Conservation (phyloP, 2,797 vertebrate species). For the Sphaeramia orbicularis region DNA sequence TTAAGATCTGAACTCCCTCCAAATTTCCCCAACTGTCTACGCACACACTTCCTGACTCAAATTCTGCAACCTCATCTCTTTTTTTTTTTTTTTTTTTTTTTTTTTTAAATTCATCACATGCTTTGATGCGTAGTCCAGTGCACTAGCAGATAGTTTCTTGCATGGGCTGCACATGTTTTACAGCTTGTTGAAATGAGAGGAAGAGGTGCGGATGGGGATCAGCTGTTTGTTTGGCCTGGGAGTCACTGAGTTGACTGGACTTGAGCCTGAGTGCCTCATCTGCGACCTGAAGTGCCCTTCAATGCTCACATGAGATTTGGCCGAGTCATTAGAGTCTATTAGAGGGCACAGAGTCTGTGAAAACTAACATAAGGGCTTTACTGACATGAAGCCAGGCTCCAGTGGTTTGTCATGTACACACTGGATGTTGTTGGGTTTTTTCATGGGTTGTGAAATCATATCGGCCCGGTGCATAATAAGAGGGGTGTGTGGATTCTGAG, state of each 20-base stretch:
- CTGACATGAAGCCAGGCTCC: neutral
- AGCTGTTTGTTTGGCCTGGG: neutral
- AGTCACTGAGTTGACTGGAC: neutral
- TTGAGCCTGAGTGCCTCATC: slow-evolving; percentile 1
- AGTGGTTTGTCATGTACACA: neutral
- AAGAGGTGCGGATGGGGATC: slow-evolving; percentile 5
- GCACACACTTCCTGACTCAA: slow-evolving; percentile 8
- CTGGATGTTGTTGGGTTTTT: neutral
- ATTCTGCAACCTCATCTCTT: neutral
- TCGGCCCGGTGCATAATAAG: neutral
- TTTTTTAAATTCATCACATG: neutral
- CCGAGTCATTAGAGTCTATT: neutral
- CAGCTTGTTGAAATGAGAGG: neutral
- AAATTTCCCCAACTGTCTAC: neutral
- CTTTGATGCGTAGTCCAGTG: too few species aligned
- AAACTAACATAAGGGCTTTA: neutral
- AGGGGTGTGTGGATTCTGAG: neutral
- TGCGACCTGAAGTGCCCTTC: slow-evolving; percentile 5
- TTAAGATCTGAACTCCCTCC: neutral
- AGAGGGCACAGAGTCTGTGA: neutral
- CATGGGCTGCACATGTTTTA: neutral
- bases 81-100: neutral
- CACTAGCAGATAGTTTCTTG: neutral
- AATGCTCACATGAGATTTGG: slow-evolving; percentile 2
- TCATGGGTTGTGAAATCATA: slow-evolving; percentile 11